A percentile compares a stretch with the other conserved stretches of the same genome.
Evolutionary conservation across 1,140 invertebrate genomes (phyloP).

Genomic region (Drosophila tropicalis): DNA sequence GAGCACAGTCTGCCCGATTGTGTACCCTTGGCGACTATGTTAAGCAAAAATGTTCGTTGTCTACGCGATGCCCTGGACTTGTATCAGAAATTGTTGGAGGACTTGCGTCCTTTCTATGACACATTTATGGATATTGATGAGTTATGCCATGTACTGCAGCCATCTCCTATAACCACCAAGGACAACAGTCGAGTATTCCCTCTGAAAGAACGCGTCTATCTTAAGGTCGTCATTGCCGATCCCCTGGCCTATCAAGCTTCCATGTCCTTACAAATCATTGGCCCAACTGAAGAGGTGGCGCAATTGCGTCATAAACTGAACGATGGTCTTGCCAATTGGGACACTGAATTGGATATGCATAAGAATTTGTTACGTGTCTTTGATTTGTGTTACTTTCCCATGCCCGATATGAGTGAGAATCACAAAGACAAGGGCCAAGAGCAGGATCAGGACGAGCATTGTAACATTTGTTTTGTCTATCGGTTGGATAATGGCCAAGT

Average conservation of each 20-base stretch:
- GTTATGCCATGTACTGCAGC: slow-evolving; percentile 74
- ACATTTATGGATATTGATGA: slow-evolving; percentile 75
- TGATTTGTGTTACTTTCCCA: slow-evolving; percentile 77
- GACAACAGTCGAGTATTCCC: slow-evolving; percentile 68
- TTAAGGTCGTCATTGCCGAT: slow-evolving; percentile 67
- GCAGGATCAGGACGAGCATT: slow-evolving; percentile 48
- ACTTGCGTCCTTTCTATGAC: slow-evolving; percentile 68
- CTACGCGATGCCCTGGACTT: slow-evolving; percentile 46
- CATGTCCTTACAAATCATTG: slow-evolving; percentile 69
- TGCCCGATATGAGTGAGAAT: slow-evolving; percentile 45
- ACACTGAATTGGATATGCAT: slow-evolving; percentile 71
- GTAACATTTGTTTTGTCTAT: slow-evolving; percentile 76
- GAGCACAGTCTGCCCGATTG: slow-evolving; percentile 71
- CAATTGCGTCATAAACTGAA: slow-evolving; percentile 62
- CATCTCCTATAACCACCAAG: slow-evolving; percentile 63
- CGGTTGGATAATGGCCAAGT: slow-evolving; percentile 67
- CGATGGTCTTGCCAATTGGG: slow-evolving; percentile 72
- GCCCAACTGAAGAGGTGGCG: slow-evolving; percentile 71
- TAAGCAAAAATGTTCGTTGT: slow-evolving; percentile 36
- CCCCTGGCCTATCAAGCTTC: slow-evolving; percentile 62
- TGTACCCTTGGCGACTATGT: slow-evolving; percentile 43
- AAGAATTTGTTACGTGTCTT: slow-evolving; percentile 78
- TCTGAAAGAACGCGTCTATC: slow-evolving; percentile 60
- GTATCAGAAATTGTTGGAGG: slow-evolving; percentile 64
- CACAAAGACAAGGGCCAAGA: not conserved